Base-by-base conservation (phyloP, 2,797 vertebrate species). In the Syngnathus acus region DNA sequence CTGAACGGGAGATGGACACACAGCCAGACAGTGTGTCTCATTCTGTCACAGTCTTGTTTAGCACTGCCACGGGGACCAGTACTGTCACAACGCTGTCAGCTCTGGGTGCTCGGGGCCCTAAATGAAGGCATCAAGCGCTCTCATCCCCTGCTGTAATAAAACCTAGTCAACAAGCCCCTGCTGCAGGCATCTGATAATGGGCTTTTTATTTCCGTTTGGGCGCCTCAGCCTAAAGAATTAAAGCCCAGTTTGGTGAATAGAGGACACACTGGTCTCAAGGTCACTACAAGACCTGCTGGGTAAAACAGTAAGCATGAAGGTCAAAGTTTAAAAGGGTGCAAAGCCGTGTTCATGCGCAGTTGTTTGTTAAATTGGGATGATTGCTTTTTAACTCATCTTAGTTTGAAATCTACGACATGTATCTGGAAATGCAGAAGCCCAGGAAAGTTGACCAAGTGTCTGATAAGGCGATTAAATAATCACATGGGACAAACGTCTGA, bases 201-300 rank as follows among this genome's bases (percentile, higher is more conserved):
- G 81, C 85, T 90, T 91, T 90, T 91, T 89, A 91, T 93, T 92
- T 91, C 84, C 84, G 81, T 86, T 91, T 87, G 82, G 88, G 88
- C 79, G 81, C 81, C 71, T 68, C 84, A 72, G 85, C 83, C 78
- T 77, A 79, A 79, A 72, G 82, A 89, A 90, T 91, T 88, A 90
- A 89, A 89, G 82, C 80, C 82, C 75, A 75, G 80, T 88, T 88
- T 86, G 80, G 82, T 80, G 80, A 85, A 85, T 78, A 70, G 74
- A 78, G 74, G 80, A 85, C 83, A 86, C 82, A 80, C 72, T 76
- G 79, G 84, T 62, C 74, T 85, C 86, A 91, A 91, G 90, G 90
- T 90, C 90, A 91, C 19, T 40, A 54, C 17, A 54, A 71, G 68
- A 81, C 62, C 70, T 65, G 60, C 32, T 39, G 65, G 81, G 57